Conservation (phyloP, 2,888 invertebrate genomes). For the Drosophila setosimentum region DNA sequence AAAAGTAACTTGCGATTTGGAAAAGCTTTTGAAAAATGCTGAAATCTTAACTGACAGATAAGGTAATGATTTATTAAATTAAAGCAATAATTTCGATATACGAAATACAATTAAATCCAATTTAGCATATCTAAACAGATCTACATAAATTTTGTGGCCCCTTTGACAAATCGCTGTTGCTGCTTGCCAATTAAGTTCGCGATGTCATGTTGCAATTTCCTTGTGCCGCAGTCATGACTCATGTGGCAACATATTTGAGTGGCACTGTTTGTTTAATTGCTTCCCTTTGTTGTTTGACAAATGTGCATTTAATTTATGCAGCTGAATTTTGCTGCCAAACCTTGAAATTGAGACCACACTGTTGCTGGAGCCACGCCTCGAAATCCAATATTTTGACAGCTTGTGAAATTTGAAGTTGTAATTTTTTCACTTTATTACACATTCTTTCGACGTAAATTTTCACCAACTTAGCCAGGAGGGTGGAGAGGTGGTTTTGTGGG, state of each 20-base stretch:
- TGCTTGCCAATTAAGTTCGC: slow-evolving; percentile 33
- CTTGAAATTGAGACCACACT: slow-evolving; percentile 11
- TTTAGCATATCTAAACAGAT: neutral
- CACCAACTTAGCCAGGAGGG: neutral
- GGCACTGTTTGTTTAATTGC: slow-evolving; percentile 56
- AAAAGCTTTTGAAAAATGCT: neutral
- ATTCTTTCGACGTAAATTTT: slow-evolving; percentile 42
- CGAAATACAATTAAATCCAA: neutral
- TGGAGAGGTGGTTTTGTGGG: too few species aligned
- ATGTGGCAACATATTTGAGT: slow-evolving; percentile 39
- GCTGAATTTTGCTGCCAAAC: slow-evolving; percentile 5
- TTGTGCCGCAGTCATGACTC: slow-evolving; percentile 21
- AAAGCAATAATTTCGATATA: neutral
- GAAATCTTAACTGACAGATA: neutral
- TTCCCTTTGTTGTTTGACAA: slow-evolving; percentile 45
- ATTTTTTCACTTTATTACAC: slow-evolving; percentile 54
- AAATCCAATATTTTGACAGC: slow-evolving; percentile 61
- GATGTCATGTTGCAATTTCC: slow-evolving; percentile 21
- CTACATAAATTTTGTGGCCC: neutral
- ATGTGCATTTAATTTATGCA: slow-evolving; percentile 63
- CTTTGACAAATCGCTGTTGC: slow-evolving; percentile 1
- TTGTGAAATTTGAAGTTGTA: slow-evolving; percentile 48
- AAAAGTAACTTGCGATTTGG: neutral
- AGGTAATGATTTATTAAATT: neutral
- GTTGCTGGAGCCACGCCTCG: slow-evolving; percentile 27